Conservation (phyloP, 2,113 vertebrate genomes). For the Syngnathus scovelli region DNA sequence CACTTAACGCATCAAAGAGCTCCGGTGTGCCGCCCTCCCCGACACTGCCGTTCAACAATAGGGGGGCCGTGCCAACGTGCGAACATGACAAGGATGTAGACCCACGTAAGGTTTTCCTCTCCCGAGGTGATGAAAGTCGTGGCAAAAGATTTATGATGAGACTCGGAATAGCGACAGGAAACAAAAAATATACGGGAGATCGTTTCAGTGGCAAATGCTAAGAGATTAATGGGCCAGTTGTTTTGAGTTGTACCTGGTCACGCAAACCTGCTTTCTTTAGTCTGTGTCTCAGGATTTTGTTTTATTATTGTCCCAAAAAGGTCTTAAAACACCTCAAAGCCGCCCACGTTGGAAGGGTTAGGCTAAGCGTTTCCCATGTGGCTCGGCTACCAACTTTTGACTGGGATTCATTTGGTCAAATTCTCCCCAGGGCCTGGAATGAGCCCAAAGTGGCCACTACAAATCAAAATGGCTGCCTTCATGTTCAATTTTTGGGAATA, state of each 20-base stretch:
- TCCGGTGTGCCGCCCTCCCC: slow-evolving; percentile 32
- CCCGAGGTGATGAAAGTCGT: slow-evolving; percentile 56
- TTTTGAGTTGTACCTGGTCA: neutral
- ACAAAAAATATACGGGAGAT: neutral
- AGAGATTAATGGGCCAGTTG: slow-evolving; percentile 3
- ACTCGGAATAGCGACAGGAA: slow-evolving; percentile 26
- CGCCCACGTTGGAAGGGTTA: too few species aligned
- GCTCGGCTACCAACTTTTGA: too few species aligned
- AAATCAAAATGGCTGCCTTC: neutral
- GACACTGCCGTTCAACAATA: slow-evolving; percentile 58
- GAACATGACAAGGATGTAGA: slow-evolving; percentile 71
- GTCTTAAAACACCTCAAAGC: neutral
- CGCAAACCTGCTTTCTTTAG: neutral
- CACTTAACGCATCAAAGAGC: slow-evolving; percentile 76
- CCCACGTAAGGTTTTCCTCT: slow-evolving; percentile 62
- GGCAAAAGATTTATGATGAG: slow-evolving; percentile 55
- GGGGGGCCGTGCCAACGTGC: slow-evolving; percentile 51
- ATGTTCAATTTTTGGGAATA: too few species aligned
- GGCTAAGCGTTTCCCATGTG: too few species aligned
- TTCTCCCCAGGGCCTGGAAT: neutral
- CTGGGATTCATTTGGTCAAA: neutral
- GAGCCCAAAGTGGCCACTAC: neutral
- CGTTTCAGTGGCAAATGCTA: neutral
- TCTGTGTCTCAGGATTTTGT: neutral
- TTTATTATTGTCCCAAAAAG: neutral